Conservation (phyloP, 2,113 vertebrate genomes). For the Ranitomeya variabilis region DNA sequence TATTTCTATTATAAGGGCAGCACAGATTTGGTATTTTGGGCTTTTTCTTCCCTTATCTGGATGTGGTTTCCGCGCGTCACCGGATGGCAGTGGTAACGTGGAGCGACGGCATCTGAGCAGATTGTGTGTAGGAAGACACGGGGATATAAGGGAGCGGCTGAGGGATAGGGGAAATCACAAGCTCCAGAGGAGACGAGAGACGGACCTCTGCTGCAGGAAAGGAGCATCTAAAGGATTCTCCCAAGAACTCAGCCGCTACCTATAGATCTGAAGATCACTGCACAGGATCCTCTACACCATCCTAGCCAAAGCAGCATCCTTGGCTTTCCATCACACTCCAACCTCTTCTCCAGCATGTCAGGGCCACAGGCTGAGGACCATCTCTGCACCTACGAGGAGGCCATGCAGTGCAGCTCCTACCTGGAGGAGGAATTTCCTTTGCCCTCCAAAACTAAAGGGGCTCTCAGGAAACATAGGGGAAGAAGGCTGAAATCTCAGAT, state of each 20-base stretch:
- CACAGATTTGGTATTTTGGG: not conserved
- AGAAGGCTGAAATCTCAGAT: not conserved
- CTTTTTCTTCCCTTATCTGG: not conserved
- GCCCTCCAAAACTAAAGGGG: conserved; percentile 75
- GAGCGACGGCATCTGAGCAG: not conserved
- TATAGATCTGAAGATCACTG: not conserved
- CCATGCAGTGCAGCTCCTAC: conserved; percentile 79
- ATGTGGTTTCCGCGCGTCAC: not conserved
- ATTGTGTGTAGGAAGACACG: not conserved
- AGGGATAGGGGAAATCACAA: not conserved
- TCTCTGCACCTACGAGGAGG: conserved; percentile 80
- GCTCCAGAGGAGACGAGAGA: not conserved
- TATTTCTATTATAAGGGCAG: not conserved
- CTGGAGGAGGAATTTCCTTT: conserved; percentile 86
- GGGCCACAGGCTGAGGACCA: conserved; percentile 77
- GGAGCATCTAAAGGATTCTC: not conserved
- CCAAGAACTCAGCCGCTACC: not conserved
- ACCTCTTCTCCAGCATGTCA: conserved; percentile 69
- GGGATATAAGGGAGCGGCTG: not conserved
- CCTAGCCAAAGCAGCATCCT: not conserved
- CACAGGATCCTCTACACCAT: not conserved
- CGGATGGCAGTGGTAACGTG: not conserved
- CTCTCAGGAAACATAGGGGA: conserved; percentile 71
- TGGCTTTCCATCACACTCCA: not conserved
- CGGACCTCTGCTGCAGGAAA: not conserved